phyloP scores from a whole-genome alignment of 2,797 vertebrate species.

The Clamator glandarius region DNA sequence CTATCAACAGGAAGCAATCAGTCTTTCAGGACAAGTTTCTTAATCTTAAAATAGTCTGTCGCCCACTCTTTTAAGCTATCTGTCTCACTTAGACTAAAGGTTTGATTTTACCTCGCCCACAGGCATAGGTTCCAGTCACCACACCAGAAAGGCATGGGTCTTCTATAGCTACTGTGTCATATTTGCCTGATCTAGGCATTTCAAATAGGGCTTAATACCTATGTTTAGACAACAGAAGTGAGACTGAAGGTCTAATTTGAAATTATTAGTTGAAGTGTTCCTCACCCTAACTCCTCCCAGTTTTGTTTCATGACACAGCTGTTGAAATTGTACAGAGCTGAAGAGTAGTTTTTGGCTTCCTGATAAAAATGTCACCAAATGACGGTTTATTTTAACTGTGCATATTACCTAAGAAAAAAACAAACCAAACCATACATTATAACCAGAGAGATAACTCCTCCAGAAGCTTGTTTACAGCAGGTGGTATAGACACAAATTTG shows the following conservation, averaged over 20 bases:
- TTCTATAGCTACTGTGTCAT: neutral
- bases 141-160: neutral
- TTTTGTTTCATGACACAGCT: neutral
- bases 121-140: neutral
- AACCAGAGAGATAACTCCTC: neutral
- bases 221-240: neutral
- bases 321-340: neutral
- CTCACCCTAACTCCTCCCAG: neutral
- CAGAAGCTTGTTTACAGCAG: neutral
- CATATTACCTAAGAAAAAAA: neutral
- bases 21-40: neutral
- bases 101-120: neutral
- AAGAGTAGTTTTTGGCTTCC: neutral
- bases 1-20: neutral
- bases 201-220: neutral
- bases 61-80: neutral
- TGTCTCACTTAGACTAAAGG: neutral
- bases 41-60: neutral
- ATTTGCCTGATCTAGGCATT: neutral
- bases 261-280: neutral
- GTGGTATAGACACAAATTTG: neutral
- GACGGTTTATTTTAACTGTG: neutral
- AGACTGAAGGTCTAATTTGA: neutral
- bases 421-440: fast-evolving
- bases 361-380: neutral